Evolutionary conservation across 2,113 vertebrate genomes (phyloP).

Genomic region (Platycercus adscitus): DNA sequence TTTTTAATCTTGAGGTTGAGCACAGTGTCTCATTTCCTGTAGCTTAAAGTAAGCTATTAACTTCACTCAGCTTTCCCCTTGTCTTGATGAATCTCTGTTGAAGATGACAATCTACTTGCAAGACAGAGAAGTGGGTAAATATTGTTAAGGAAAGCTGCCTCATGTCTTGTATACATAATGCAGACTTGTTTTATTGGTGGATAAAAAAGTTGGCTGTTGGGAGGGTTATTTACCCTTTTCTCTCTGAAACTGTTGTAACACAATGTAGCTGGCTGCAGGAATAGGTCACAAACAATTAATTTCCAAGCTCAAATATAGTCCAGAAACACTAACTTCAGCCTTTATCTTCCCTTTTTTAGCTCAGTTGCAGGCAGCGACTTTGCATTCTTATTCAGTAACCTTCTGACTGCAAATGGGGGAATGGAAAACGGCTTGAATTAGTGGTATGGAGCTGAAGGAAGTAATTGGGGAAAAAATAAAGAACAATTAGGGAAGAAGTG

Average conservation of each 20-base stretch:
- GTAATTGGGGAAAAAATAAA: not conserved
- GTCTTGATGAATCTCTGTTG: not conserved
- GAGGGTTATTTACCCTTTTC: not conserved
- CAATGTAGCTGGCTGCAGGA: not conserved
- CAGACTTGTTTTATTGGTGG: not conserved
- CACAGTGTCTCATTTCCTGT: not conserved
- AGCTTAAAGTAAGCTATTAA: not conserved
- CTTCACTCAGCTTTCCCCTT: not conserved
- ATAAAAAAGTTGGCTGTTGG: not conserved
- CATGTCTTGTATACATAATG: rapidly evolving
- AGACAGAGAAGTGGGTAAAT: not conserved
- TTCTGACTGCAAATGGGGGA: not conserved
- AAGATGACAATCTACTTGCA: not conserved
- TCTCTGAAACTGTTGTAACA: not conserved
- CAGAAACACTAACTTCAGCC: not conserved
- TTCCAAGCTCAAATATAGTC: not conserved
- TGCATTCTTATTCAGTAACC: not conserved
- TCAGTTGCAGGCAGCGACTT: not conserved
- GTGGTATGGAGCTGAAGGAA: not conserved
- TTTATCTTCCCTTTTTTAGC: not conserved
- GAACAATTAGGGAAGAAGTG: not conserved
- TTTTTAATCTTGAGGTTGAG: not conserved
- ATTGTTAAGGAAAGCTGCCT: not conserved
- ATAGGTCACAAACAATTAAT: not conserved
- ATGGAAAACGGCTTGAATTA: not conserved